A percentile compares a stretch with the other conserved stretches of the same genome.
phyloP scores from a whole-genome alignment of 2,113 vertebrate genomes.

The Calidris pygmaea region DNA sequence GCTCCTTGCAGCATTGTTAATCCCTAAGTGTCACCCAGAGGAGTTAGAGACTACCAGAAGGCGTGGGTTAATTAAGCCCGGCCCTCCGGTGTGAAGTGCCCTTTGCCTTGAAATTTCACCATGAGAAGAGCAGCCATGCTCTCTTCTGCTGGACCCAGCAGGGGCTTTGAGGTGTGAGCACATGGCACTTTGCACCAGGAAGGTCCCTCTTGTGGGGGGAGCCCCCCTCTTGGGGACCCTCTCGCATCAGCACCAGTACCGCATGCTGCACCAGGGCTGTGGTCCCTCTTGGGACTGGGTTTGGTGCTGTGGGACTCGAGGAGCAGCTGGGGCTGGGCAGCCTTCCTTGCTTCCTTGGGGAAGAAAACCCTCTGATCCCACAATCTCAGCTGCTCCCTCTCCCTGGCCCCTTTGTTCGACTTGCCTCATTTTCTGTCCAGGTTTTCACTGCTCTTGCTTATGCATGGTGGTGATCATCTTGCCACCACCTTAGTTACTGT shows the following conservation, averaged over 20 bases:
- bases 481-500: background rate
- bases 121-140: background rate
- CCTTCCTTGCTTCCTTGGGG: background rate
- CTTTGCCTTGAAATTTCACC: background rate
- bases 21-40: background rate
- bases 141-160: background rate
- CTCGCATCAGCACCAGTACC: background rate
- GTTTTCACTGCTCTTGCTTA: background rate
- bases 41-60: background rate
- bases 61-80: background rate
- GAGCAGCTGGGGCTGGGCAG: background rate
- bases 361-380: background rate
- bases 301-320: background rate
- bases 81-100: background rate
- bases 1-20: background rate
- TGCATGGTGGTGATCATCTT: background rate
- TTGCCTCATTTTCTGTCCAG: background rate
- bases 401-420: background rate
- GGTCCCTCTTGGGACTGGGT: background rate
- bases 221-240: background rate
- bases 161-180: background rate
- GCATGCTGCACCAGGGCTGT: background rate
- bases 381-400: background rate
- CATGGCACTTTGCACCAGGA: background rate
- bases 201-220: background rate